Percentiles rank a stretch among this genome's conserved stretches.
These are phyloP conservation scores for Panonychus citri DNA, from an alignment of 1,140 invertebrate genomes.

Conservation along the genomic window DNA sequence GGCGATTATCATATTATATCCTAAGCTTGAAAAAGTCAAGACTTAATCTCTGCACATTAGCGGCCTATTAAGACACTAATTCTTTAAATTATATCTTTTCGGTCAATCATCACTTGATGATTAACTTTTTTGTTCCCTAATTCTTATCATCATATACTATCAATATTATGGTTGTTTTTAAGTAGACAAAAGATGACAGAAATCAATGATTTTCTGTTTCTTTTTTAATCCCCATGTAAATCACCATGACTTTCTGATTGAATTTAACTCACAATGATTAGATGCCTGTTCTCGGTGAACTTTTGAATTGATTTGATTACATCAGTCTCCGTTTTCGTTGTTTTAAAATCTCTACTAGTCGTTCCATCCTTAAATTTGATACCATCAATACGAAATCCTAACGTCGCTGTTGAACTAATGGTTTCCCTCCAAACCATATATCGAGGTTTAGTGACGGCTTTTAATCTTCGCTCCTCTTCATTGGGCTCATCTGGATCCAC, in stretches of 20 bases:
- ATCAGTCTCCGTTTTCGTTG: constrained; percentile 56
- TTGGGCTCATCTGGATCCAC: constrained; percentile 71
- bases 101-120: too few species aligned
- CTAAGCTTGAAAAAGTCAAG: too few species aligned
- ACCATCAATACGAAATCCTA: constrained; percentile 89
- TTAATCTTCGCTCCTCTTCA: constrained; percentile 58
- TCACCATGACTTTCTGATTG: neutral
- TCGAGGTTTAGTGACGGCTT: constrained; percentile 77
- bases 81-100: too few species aligned
- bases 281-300: constrained; percentile 54
- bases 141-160: too few species aligned
- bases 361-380: constrained; percentile 59
- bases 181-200: too few species aligned
- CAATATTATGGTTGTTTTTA: too few species aligned
- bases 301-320: constrained; percentile 54
- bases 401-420: constrained; percentile 76
- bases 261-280: constrained; percentile 39
- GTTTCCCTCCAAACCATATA: constrained; percentile 97
- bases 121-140: too few species aligned
- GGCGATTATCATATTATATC: too few species aligned
- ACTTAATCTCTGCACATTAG: neutral
- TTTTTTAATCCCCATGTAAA: too few species aligned
- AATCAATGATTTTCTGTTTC: too few species aligned
- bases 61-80: neutral
- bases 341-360: constrained; percentile 86